These are phyloP conservation scores for Eupithecia pulchellata DNA, from an alignment of 2,888 invertebrate species.

Conservation along the genomic window DNA sequence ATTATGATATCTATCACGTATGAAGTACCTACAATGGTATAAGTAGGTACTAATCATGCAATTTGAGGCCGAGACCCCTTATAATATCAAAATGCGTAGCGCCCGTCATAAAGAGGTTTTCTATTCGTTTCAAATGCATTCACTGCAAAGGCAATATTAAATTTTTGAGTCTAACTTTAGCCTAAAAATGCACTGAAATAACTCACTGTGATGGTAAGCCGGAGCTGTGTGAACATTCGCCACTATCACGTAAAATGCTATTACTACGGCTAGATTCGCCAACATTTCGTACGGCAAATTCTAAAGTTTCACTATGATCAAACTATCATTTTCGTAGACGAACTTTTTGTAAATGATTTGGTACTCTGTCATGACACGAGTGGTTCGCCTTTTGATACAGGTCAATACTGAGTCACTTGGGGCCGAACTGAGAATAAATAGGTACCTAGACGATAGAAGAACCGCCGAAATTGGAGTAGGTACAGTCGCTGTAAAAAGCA, in stretches of 20 bases:
- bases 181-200: slow-evolving; percentile 8
- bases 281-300: slow-evolving; percentile 51
- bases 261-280: slow-evolving; percentile 42
- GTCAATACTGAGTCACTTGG: slow-evolving; percentile 60
- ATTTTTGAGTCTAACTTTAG: slow-evolving; percentile 2
- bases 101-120: too few relatives aligned
- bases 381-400: slow-evolving; percentile 46
- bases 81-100: too few relatives aligned
- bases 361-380: not conserved
- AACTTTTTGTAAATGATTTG: slow-evolving; percentile 12
- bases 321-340: not conserved
- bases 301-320: not conserved
- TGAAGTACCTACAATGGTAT: too few relatives aligned
- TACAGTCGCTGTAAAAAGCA: slow-evolving; percentile 24
- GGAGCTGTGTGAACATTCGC: slow-evolving; percentile 58
- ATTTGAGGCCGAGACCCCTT: too few relatives aligned
- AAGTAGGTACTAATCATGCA: too few relatives aligned
- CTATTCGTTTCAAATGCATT: not conserved
- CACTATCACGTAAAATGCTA: slow-evolving; percentile 50
- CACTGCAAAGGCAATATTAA: not conserved
- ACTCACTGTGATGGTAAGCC: slow-evolving; percentile 62
- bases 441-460: slow-evolving; percentile 37
- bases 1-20: too few relatives aligned
- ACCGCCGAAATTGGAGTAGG: slow-evolving; percentile 41
- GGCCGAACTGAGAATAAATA: slow-evolving; percentile 61